Percentiles rank a stretch among this genome's conserved stretches.
Evolutionary conservation across 2,113 vertebrate species (phyloP).

Genomic region (Carettochelys insculpta): DNA sequence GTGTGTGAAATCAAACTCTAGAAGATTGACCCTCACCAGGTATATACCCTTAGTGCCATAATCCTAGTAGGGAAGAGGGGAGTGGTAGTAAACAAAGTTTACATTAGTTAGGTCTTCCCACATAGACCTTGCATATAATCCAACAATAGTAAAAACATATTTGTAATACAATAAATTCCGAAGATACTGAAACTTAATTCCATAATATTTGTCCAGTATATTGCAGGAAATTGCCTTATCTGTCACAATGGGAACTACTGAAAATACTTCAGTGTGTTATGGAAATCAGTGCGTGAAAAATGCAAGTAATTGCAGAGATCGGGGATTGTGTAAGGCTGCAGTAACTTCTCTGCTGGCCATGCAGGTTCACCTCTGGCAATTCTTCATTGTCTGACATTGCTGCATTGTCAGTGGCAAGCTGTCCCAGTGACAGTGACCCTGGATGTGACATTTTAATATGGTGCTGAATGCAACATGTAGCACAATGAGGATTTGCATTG

Average conservation of each 20-base stretch:
- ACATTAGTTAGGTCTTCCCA: not conserved
- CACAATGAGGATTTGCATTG: not conserved
- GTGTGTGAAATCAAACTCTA: no score
- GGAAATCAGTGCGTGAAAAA: not conserved
- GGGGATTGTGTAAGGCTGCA: not conserved
- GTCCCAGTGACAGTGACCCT: not conserved
- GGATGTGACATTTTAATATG: not conserved
- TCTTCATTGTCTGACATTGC: not conserved
- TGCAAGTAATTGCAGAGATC: not conserved
- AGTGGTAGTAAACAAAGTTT: not conserved
- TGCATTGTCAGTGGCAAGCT: not conserved
- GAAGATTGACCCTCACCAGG: no score
- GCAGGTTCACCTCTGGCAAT: no score
- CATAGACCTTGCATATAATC: not conserved
- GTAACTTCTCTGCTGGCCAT: not conserved
- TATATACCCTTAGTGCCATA: no score
- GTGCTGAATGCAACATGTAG: not conserved
- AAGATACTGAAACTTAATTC: not conserved
- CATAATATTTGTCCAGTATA: not conserved
- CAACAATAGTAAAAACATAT: not conserved
- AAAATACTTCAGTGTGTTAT: not conserved
- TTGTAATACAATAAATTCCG: not conserved
- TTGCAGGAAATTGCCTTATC: not conserved
- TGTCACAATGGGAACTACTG: not conserved
- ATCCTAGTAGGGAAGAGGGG: not conserved